These are phyloP conservation scores for Baronia brevicornis DNA, from an alignment of 2,888 invertebrate genomes.

Conservation along the genomic window DNA sequence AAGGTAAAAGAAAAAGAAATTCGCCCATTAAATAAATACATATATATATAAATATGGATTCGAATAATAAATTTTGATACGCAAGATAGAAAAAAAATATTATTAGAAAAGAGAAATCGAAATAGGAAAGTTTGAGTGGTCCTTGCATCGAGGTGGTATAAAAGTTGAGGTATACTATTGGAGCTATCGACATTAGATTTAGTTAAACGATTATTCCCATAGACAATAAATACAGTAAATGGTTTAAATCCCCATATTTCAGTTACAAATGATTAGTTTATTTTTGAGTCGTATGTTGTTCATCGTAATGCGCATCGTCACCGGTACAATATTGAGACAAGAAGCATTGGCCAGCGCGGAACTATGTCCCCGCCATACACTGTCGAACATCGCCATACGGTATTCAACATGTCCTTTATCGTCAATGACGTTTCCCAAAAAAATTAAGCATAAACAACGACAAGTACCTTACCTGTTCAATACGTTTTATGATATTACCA, in stretches of 20 bases:
- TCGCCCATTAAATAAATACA: slow-evolving; percentile 40
- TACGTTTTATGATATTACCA: slow-evolving; percentile 39
- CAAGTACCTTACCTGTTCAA: slow-evolving; percentile 57
- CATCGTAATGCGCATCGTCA: slow-evolving; percentile 44
- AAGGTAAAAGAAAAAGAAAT: slow-evolving; percentile 39
- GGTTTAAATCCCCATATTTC: slow-evolving; percentile 1
- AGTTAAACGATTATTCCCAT: slow-evolving; percentile 3
- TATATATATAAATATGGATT: slow-evolving; percentile 29
- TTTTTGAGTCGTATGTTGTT: slow-evolving; percentile 1
- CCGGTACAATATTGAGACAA: slow-evolving; percentile 58
- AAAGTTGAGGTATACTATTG: slow-evolving; percentile 6
- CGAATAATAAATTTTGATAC: slow-evolving; percentile 31
- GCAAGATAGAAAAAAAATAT: slow-evolving; percentile 28
- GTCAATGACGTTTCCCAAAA: slow-evolving; percentile 44
- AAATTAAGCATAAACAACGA: slow-evolving; percentile 60
- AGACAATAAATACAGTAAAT: slow-evolving; percentile 6
- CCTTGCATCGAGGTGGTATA: slow-evolving; percentile 76
- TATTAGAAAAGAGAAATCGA: slow-evolving; percentile 32
- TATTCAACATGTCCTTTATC: slow-evolving; percentile 35
- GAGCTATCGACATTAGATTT: slow-evolving; percentile 15
- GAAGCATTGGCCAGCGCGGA: slow-evolving; percentile 50
- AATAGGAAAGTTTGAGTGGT: slow-evolving; percentile 86
- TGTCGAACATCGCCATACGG: slow-evolving; percentile 36
- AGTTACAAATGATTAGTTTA: neutral
- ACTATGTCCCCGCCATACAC: slow-evolving; percentile 32